A percentile compares a stretch with the other conserved stretches of the same genome.
phyloP scores from a whole-genome alignment of 2,113 vertebrate genomes.

The Hemiprocne comata region DNA sequence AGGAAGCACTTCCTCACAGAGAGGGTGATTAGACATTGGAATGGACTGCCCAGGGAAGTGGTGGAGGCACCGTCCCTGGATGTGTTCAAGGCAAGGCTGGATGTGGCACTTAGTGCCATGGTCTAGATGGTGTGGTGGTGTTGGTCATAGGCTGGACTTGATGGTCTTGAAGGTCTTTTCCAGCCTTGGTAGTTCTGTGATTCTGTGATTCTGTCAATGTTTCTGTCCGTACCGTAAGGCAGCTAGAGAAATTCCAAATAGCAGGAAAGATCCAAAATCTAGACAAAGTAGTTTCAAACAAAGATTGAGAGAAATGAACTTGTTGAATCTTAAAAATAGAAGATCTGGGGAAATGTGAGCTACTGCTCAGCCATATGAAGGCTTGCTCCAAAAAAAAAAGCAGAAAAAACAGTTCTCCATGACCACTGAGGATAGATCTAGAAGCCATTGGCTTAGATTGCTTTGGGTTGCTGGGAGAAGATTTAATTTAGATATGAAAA shows the following conservation, averaged over 20 bases:
- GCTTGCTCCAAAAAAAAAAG: neutral
- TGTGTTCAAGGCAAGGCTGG: too few relatives aligned
- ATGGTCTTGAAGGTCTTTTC: too few relatives aligned
- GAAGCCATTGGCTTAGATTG: neutral
- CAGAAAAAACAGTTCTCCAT: neutral
- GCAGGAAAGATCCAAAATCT: neutral
- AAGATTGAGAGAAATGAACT: neutral
- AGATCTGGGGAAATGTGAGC: neutral
- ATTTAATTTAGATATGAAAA: constrained; percentile 46
- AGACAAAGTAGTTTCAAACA: neutral
- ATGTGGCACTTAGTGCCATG: too few relatives aligned
- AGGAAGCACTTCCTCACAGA: too few relatives aligned
- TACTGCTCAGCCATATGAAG: neutral
- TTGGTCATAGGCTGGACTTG: too few relatives aligned
- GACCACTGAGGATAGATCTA: neutral
- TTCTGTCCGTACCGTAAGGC: neutral
- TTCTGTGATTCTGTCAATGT: neutral
- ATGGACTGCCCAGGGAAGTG: too few relatives aligned
- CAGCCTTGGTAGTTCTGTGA: too few relatives aligned
- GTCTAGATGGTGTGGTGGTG: too few relatives aligned
- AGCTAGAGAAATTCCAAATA: neutral
- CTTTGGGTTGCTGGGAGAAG: neutral
- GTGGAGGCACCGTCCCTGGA: too few relatives aligned
- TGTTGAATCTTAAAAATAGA: neutral
- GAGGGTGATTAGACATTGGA: too few relatives aligned